Evolutionary conservation across 2,888 invertebrate species (phyloP).

Genomic region (Noctua comes): DNA sequence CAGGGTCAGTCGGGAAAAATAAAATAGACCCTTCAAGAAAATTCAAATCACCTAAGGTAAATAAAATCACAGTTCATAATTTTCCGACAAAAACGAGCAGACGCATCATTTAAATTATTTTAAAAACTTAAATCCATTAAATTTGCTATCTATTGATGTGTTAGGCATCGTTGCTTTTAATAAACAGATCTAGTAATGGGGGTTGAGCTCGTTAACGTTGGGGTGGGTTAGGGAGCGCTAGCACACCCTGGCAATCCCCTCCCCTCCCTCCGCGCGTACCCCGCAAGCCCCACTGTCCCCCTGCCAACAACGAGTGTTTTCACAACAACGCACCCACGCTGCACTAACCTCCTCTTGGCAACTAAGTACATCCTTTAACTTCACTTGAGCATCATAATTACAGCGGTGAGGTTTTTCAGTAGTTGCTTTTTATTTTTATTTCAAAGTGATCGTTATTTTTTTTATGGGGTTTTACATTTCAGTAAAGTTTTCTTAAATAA

Average conservation of each 20-base stretch:
- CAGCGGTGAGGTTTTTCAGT: slow-evolving; percentile 39
- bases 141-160: slow-evolving; percentile 51
- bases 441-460: slow-evolving; percentile 23
- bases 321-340: slow-evolving; percentile 70
- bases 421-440: slow-evolving; percentile 43
- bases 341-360: slow-evolving; percentile 65
- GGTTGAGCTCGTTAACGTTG: slow-evolving; percentile 72
- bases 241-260: slow-evolving; percentile 20
- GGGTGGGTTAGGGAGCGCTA: slow-evolving; percentile 76
- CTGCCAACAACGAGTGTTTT: slow-evolving; percentile 70
- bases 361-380: slow-evolving; percentile 67
- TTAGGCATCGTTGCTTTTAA: slow-evolving; percentile 47
- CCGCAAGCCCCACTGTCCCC: slow-evolving; percentile 21
- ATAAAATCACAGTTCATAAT: background rate
- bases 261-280: background rate
- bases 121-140: slow-evolving; percentile 20
- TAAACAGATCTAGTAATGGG: slow-evolving; percentile 63
- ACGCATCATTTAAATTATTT: background rate
- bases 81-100: background rate
- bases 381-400: slow-evolving; percentile 63
- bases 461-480: background rate
- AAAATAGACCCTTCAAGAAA: background rate
- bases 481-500: background rate
- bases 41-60: background rate
- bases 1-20: background rate